A percentile compares a stretch with the other conserved stretches of the same genome.
phyloP scores from a whole-genome alignment of 2,888 invertebrate genomes.

The Drosophila yooni region DNA sequence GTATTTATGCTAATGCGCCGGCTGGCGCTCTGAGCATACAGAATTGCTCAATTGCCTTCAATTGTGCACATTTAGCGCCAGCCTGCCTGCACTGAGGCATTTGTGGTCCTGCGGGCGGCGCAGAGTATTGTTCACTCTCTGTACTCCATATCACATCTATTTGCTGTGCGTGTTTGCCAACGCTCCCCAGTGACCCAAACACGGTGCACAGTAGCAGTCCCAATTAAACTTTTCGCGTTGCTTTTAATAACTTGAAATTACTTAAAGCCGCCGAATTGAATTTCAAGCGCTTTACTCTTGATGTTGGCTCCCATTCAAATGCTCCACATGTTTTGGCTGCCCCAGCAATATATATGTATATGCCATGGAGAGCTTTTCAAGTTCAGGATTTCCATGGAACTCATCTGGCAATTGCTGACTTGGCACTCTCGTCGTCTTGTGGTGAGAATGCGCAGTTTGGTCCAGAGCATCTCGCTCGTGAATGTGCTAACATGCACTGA shows the following conservation, averaged over 20 bases:
- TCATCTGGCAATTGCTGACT: slow-evolving; percentile 5
- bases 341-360: slow-evolving; percentile 13
- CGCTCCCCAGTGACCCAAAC: slow-evolving; percentile 36
- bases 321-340: slow-evolving; percentile 40
- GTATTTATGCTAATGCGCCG: slow-evolving; percentile 73
- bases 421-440: slow-evolving; percentile 32
- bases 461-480: slow-evolving; percentile 7
- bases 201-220: slow-evolving; percentile 40
- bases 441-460: slow-evolving; percentile 69
- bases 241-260: slow-evolving; percentile 73
- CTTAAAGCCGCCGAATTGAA: slow-evolving; percentile 59
- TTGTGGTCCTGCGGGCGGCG: not conserved
- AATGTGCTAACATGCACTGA: slow-evolving; percentile 21
- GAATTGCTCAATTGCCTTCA: slow-evolving; percentile 74
- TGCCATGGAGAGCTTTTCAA: slow-evolving; percentile 52
- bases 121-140: not conserved
- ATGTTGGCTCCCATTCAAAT: slow-evolving; percentile 40
- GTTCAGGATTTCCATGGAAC: slow-evolving; percentile 3
- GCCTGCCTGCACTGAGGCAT: slow-evolving; percentile 21
- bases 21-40: slow-evolving; percentile 41
- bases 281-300: slow-evolving; percentile 60
- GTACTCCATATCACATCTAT: slow-evolving; percentile 26
- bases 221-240: slow-evolving; percentile 76
- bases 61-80: slow-evolving; percentile 70
- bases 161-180: slow-evolving; percentile 10